These are phyloP conservation scores for Trididemnum clinides DNA, from an alignment of 23 tunicate species.

Conservation along the genomic window DNA sequence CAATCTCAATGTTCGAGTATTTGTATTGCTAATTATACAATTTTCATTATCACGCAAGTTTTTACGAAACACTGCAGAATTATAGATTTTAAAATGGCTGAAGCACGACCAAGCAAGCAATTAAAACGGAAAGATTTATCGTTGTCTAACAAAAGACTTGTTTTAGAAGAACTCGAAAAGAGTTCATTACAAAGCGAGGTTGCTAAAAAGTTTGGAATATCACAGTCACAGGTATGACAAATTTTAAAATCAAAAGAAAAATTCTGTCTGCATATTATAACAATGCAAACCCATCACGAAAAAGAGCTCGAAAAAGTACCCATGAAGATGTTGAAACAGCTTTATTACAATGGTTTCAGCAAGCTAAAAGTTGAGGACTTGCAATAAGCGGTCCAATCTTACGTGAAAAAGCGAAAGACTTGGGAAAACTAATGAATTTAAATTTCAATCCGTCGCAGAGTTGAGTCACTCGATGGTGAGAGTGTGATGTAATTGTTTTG, in stretches of 20 bases:
- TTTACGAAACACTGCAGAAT: too few species aligned
- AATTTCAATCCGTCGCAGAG: conserved; percentile 27
- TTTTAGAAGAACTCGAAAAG: conserved; percentile 16
- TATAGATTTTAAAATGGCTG: background rate
- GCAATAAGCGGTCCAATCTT: conserved; percentile 31
- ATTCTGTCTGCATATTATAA: background rate
- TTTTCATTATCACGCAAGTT: too few species aligned
- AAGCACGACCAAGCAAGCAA: conserved; percentile 25
- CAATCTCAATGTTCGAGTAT: too few species aligned
- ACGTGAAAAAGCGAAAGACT: conserved; percentile 39
- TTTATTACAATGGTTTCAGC: conserved; percentile 31
- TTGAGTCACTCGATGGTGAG: conserved; percentile 24
- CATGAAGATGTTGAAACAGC: conserved; percentile 19
- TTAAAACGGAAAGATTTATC: conserved; percentile 29
- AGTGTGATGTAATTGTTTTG: conserved; percentile 20
- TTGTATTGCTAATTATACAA: too few species aligned
- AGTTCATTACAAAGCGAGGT: conserved; percentile 2
- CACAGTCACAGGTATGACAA: conserved; percentile 33
- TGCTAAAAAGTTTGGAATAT: conserved; percentile 32
- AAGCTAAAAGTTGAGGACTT: conserved; percentile 32
- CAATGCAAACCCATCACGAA: conserved; percentile 21
- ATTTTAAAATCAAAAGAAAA: conserved; percentile 9
- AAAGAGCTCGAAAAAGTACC: background rate
- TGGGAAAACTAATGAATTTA: conserved; percentile 10
- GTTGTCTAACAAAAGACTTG: background rate